Conservation (phyloP, 1,140 invertebrate genomes). For the Eubasilissa regina region DNA sequence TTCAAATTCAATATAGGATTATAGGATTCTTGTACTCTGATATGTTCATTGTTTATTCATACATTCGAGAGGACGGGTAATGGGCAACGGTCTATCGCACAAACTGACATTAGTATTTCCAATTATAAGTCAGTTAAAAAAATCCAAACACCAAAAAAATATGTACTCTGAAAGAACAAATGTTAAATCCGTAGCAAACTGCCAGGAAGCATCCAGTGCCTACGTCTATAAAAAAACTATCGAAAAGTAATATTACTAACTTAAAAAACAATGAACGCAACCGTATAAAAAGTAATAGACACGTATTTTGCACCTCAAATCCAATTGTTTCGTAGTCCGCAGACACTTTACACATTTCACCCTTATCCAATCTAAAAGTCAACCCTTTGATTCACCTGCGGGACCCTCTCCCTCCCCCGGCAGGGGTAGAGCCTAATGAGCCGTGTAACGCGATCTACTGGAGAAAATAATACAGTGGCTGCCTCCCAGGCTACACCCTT, state of each 20-base stretch:
- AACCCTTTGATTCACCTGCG: slow-evolving; percentile 25
- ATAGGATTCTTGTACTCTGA: too few relatives aligned
- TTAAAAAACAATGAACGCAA: slow-evolving; percentile 1
- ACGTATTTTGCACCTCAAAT: slow-evolving; percentile 11
- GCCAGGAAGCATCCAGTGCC: too few relatives aligned
- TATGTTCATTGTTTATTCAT: too few relatives aligned
- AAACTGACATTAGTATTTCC: too few relatives aligned
- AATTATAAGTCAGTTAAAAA: too few relatives aligned
- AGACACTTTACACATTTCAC: slow-evolving; percentile 34
- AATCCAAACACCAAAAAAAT: too few relatives aligned
- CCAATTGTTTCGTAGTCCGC: slow-evolving; percentile 13
- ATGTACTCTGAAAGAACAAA: too few relatives aligned
- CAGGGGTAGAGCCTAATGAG: slow-evolving; percentile 52
- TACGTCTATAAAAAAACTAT: too few relatives aligned
- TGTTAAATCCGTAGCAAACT: too few relatives aligned
- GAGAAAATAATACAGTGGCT: slow-evolving; percentile 58
- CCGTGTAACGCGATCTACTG: slow-evolving; percentile 59
- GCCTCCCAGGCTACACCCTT: not conserved
- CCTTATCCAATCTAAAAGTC: slow-evolving; percentile 28
- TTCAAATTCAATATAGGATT: too few relatives aligned
- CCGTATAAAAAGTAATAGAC: slow-evolving; percentile 16
- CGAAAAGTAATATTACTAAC: slow-evolving; percentile 1
- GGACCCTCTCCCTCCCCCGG: not conserved
- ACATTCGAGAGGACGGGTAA: too few relatives aligned
- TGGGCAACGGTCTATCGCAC: too few relatives aligned